A percentile compares a stretch with the other conserved stretches of the same genome.
phyloP scores from a whole-genome alignment of 2,888 invertebrate species.

The Euzophera pinguis region DNA sequence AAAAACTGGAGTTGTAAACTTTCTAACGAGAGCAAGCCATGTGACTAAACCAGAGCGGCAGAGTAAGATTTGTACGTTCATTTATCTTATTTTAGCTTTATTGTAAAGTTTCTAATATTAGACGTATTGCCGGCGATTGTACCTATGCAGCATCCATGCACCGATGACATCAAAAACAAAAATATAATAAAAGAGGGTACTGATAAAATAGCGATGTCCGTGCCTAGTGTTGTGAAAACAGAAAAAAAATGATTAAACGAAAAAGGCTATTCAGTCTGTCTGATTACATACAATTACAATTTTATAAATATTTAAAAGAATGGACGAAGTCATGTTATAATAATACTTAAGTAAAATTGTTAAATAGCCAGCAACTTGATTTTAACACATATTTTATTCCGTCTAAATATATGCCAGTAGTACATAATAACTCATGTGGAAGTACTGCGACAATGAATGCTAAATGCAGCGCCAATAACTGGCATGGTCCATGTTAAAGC shows the following conservation, averaged over 20 bases:
- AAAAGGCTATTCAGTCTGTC: too few relatives aligned
- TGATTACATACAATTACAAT: too few relatives aligned
- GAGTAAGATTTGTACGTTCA: slow-evolving; percentile 65
- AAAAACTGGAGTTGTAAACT: slow-evolving; percentile 63
- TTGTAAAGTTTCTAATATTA: slow-evolving; percentile 52
- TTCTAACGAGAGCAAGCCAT: slow-evolving; percentile 66
- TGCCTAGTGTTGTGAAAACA: too few relatives aligned
- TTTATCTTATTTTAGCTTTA: slow-evolving; percentile 56
- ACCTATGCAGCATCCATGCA: slow-evolving; percentile 22
- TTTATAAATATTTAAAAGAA: too few relatives aligned
- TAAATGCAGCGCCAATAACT: slow-evolving; percentile 42
- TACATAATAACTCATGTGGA: slow-evolving; percentile 22
- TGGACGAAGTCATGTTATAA: too few relatives aligned
- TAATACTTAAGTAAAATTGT: too few relatives aligned
- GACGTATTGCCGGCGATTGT: slow-evolving; percentile 27
- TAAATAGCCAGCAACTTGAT: too few relatives aligned
- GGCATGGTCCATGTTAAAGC: slow-evolving; percentile 42
- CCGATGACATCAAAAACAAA: neutral
- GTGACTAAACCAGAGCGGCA: slow-evolving; percentile 57
- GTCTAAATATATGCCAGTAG: too few relatives aligned
- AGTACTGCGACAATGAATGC: slow-evolving; percentile 34
- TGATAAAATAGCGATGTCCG: too few relatives aligned
- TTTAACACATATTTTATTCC: too few relatives aligned
- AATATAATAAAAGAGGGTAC: too few relatives aligned
- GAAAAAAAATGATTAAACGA: neutral